phyloP scores from a whole-genome alignment of 2,888 invertebrate species.

The Euzetes globulus region DNA sequence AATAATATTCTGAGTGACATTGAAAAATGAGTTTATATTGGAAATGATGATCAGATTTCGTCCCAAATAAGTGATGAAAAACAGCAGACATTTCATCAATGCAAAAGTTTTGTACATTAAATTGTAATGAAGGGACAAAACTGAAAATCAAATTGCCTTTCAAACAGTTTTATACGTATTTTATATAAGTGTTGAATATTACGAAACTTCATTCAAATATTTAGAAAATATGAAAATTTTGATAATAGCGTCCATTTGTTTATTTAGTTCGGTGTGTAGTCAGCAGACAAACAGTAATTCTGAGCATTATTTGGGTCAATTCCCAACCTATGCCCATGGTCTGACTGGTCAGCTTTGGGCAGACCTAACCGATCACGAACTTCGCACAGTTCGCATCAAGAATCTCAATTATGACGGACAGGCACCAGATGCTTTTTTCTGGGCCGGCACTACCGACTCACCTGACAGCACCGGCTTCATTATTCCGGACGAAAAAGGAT shows the following conservation, averaged over 20 bases:
- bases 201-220: too few relatives aligned
- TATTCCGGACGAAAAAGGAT: constrained; percentile 43
- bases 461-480: constrained; percentile 42
- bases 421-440: constrained; percentile 42
- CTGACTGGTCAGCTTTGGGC: constrained; percentile 67
- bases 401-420: constrained; percentile 74
- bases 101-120: too few relatives aligned
- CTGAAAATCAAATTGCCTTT: too few relatives aligned
- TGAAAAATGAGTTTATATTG: too few relatives aligned
- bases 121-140: too few relatives aligned
- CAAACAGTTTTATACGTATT: too few relatives aligned
- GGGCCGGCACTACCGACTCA: constrained; percentile 39
- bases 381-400: constrained; percentile 73
- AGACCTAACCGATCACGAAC: constrained; percentile 56
- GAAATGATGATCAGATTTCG: too few relatives aligned
- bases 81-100: too few relatives aligned
- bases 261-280: neutral
- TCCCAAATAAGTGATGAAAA: too few relatives aligned
- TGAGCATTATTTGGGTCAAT: constrained; percentile 38
- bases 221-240: neutral
- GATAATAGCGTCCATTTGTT: neutral
- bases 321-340: constrained; percentile 42
- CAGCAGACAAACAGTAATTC: neutral
- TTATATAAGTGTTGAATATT: too few relatives aligned
- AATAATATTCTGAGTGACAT: too few relatives aligned